A percentile compares a stretch with the other conserved stretches of the same genome.
These are phyloP conservation scores for Physocephala rufipes DNA, from an alignment of 2,888 invertebrate genomes.

Conservation along the genomic window DNA sequence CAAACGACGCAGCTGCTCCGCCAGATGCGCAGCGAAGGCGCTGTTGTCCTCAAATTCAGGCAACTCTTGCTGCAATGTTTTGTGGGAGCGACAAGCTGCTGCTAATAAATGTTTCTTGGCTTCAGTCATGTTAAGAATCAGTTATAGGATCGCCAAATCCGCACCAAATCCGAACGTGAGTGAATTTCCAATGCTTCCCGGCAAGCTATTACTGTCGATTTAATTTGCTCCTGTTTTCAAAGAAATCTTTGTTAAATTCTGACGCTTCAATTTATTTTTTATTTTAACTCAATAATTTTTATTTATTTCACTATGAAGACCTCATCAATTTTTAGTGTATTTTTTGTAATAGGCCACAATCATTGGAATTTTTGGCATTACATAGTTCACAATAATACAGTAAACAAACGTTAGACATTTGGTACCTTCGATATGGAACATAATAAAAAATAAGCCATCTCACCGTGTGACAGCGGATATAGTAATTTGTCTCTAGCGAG, in stretches of 20 bases:
- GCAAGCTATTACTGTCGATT: too few species aligned
- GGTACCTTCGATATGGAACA: conserved; percentile 30
- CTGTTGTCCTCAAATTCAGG: conserved; percentile 46
- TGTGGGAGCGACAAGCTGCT: conserved; percentile 40
- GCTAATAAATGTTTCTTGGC: conserved; percentile 48
- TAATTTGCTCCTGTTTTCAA: too few species aligned
- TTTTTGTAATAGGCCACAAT: conserved; percentile 24
- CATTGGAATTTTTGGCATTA: conserved; percentile 28
- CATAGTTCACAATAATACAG: conserved; percentile 18
- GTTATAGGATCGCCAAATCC: neutral
- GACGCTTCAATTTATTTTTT: neutral
- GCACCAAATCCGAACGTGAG: neutral
- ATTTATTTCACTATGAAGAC: neutral
- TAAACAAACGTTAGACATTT: conserved; percentile 35
- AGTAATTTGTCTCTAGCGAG: neutral
- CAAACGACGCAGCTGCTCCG: conserved; percentile 46
- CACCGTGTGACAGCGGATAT: too few species aligned
- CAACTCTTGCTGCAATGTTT: conserved; percentile 41
- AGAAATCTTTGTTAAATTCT: too few species aligned
- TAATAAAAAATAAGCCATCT: conserved; percentile 1
- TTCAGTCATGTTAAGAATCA: conserved; percentile 44
- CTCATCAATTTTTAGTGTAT: conserved; percentile 4
- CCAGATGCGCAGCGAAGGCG: conserved; percentile 48
- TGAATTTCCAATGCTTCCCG: neutral
- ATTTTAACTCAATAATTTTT: neutral